Percentiles rank a stretch among this genome's conserved stretches.
Conservation (phyloP, 2,888 invertebrate species). For the Rotaria socialis region DNA sequence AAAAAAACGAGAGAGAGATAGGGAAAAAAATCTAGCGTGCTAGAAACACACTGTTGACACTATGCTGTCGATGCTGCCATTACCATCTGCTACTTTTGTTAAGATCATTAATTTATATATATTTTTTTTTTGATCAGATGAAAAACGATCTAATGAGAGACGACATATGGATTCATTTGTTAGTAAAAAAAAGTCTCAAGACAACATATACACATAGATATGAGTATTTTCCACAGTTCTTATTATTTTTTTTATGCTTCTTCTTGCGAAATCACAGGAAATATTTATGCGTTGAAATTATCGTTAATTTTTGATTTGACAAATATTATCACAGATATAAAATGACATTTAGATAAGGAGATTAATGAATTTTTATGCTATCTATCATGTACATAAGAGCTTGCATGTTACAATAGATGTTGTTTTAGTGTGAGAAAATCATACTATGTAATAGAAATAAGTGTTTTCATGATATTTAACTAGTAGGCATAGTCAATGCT, state of each 20-base stretch:
- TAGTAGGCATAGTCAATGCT: background rate
- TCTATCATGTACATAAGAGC: background rate
- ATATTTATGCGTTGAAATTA: too few species aligned
- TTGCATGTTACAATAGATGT: background rate
- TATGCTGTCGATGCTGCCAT: background rate
- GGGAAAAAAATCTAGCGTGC: background rate
- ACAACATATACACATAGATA: background rate
- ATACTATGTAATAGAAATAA: background rate
- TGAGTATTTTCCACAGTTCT: too few species aligned
- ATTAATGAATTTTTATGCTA: background rate
- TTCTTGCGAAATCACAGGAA: too few species aligned
- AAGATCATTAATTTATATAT: too few species aligned
- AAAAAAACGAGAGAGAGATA: background rate
- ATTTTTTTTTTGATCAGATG: background rate
- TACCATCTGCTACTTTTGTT: background rate
- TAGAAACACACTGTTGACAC: slow-evolving; percentile 5
- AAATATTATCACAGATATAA: too few species aligned
- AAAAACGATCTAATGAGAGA: background rate
- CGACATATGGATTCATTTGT: background rate
- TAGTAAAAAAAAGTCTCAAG: background rate
- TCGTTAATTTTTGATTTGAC: too few species aligned
- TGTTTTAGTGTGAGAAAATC: background rate
- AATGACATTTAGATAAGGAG: background rate
- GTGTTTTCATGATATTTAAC: background rate
- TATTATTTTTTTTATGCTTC: too few species aligned